Evolutionary conservation across 2,113 vertebrate genomes (phyloP), one percentile per base, ranked within the genome.

Genomic region (Cygnus atratus): DNA sequence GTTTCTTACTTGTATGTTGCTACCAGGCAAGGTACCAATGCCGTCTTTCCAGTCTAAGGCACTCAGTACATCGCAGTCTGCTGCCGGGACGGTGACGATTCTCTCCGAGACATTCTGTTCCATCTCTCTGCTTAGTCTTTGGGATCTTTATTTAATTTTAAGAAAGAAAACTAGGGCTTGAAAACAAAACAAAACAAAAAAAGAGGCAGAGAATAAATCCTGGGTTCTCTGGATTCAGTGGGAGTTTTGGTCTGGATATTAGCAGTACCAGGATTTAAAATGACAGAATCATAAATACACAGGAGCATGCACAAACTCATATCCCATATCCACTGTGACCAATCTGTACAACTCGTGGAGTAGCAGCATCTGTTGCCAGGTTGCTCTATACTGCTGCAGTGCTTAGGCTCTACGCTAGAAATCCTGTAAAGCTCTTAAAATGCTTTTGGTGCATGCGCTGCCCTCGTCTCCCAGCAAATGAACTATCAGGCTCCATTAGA

Each of bases 41-140:
- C 98, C 97, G 7, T 98, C 98, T 96, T 98, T 98, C 98, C 98
- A 99, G 86, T 98, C 98, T 92, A 99, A 97, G 79, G 98, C 98
- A 76, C 96, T 96, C 93, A 98, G 96, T 95, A 98, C 95, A 87
- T 98, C 97, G 68, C 96, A 97, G 58, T 98, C 98, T 77, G 97
- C 78, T 77, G 95, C 96, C 33, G 93, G 97, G 87, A 98, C 58
- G 80, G 10, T 48, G 80, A 39, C 4, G 78, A 25, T 28, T 52
- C 29, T 66, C 76, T 90, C 50, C 16, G 1, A 62, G 43, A 57
- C 33, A 84, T 52, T 39, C 76, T 84, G 76, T 35, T 96, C 92
- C 92, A 96, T 87, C 77, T 89, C 81, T 84, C 87, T 88, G 90
- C 77, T 88, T 80, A 80, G 55, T 29, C 73, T 84, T 58, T 95